phyloP scores from a whole-genome alignment of 2,888 invertebrate species.

The Macaria liturata region DNA sequence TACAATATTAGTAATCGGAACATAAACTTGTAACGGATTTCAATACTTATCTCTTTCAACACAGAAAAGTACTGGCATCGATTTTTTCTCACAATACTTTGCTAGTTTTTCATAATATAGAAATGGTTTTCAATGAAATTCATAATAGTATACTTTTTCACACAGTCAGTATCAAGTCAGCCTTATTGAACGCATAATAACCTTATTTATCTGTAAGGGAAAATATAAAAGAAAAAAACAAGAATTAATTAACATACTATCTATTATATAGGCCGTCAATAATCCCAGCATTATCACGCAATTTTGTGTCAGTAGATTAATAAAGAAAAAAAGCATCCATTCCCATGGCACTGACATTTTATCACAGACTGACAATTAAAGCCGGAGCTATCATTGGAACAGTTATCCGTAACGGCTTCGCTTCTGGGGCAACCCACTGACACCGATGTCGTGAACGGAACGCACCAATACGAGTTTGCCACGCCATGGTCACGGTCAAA shows the following conservation, averaged over 20 bases:
- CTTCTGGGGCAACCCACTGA: slow-evolving; percentile 77
- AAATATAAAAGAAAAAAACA: too few relatives aligned
- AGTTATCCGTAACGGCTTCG: slow-evolving; percentile 76
- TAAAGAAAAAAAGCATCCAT: slow-evolving; percentile 1
- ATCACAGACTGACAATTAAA: slow-evolving; percentile 59
- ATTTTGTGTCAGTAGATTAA: not conserved
- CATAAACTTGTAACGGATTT: slow-evolving; percentile 24
- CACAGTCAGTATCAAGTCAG: too few relatives aligned
- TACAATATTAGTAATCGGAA: slow-evolving; percentile 50
- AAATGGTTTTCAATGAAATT: too few relatives aligned
- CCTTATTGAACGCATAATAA: too few relatives aligned
- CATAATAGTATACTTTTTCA: too few relatives aligned
- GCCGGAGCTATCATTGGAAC: slow-evolving; percentile 64
- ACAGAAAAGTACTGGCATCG: slow-evolving; percentile 2
- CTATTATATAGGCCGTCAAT: too few relatives aligned
- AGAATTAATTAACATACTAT: too few relatives aligned
- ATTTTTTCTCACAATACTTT: slow-evolving; percentile 4
- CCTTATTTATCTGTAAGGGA: too few relatives aligned
- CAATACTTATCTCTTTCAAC: slow-evolving; percentile 7
- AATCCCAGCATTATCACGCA: too few relatives aligned
- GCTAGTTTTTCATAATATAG: too few relatives aligned
- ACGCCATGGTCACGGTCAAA: slow-evolving; percentile 28
- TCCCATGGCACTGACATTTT: slow-evolving; percentile 53
- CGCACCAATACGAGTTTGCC: slow-evolving; percentile 47
- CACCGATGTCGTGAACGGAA: slow-evolving; percentile 65